phyloP scores from a whole-genome alignment of 2,888 invertebrate species.

The Drosophila falleni region DNA sequence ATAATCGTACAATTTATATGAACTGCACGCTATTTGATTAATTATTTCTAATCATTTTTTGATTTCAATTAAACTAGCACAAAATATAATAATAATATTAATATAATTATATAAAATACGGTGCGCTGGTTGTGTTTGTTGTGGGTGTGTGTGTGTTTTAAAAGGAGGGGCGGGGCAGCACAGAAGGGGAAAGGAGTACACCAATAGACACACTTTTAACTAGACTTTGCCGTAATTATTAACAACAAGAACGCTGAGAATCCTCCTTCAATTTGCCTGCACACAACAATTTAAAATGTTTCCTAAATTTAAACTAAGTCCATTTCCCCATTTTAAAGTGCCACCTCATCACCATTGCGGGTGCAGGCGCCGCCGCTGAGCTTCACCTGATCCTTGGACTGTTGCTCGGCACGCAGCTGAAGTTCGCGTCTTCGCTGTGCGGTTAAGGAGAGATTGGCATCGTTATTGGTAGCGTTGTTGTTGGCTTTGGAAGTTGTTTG shows the following conservation, averaged over 20 bases:
- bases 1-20: conserved; percentile 43
- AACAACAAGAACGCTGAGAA: conserved; percentile 44
- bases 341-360: conserved; percentile 81
- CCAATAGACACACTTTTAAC: conserved; percentile 27
- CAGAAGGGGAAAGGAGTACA: conserved; percentile 4
- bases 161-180: background rate
- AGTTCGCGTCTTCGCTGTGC: conserved; percentile 77
- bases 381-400: conserved; percentile 71
- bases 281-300: conserved; percentile 15
- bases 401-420: conserved; percentile 73
- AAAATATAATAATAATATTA: conserved; percentile 22
- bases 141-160: conserved; percentile 1
- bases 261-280: conserved; percentile 6
- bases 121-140: conserved; percentile 33
- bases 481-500: conserved; percentile 58
- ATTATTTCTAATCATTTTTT: conserved; percentile 35
- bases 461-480: conserved; percentile 45
- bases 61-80: conserved; percentile 65
- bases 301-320: conserved; percentile 33
- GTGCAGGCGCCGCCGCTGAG: conserved; percentile 60
- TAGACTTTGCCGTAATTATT: conserved; percentile 19
- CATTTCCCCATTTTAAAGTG: conserved; percentile 65
- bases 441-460: conserved; percentile 62
- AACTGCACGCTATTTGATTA: conserved; percentile 37
- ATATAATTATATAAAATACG: conserved; percentile 31